These are phyloP conservation scores for Campodea augens DNA, from an alignment of 1,140 invertebrate species.

Conservation along the genomic window DNA sequence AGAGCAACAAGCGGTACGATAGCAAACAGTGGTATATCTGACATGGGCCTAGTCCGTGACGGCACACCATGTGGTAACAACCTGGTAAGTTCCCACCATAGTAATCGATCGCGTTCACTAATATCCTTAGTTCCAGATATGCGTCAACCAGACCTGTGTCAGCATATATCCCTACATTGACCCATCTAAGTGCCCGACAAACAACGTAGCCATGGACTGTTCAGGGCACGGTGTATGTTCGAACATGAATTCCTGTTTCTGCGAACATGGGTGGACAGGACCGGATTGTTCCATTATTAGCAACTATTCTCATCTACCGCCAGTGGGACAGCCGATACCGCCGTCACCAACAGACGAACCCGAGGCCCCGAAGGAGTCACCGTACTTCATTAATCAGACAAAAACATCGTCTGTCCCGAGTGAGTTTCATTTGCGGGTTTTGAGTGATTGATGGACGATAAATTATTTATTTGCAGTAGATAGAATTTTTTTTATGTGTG, in stretches of 20 bases:
- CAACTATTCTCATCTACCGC: slow-evolving; percentile 26
- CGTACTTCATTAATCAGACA: neutral
- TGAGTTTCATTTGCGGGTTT: neutral
- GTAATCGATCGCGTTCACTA: too few species aligned
- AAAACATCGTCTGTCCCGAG: neutral
- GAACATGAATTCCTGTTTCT: slow-evolving; percentile 80
- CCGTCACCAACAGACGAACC: slow-evolving; percentile 15
- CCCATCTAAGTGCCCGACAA: slow-evolving; percentile 69
- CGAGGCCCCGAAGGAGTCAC: neutral
- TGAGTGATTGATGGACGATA: neutral
- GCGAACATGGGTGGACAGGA: slow-evolving; percentile 70
- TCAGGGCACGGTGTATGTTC: slow-evolving; percentile 89
- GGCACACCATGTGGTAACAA: slow-evolving; percentile 81
- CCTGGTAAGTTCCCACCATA: slow-evolving; percentile 30
- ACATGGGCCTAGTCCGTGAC: slow-evolving; percentile 61
- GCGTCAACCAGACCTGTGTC: slow-evolving; percentile 79
- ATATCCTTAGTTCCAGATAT: slow-evolving; percentile 33
- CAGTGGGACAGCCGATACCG: slow-evolving; percentile 9
- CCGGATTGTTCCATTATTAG: slow-evolving; percentile 65
- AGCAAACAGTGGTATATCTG: slow-evolving; percentile 39
- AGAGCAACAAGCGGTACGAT: slow-evolving; percentile 48
- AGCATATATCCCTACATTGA: slow-evolving; percentile 62
- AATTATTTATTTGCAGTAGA: neutral
- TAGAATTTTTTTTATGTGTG: neutral
- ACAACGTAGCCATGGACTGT: slow-evolving; percentile 71